Percentiles rank a stretch among this genome's conserved stretches.
phyloP scores from a whole-genome alignment of 1,140 invertebrate genomes.

The Heterodera schachtii region DNA sequence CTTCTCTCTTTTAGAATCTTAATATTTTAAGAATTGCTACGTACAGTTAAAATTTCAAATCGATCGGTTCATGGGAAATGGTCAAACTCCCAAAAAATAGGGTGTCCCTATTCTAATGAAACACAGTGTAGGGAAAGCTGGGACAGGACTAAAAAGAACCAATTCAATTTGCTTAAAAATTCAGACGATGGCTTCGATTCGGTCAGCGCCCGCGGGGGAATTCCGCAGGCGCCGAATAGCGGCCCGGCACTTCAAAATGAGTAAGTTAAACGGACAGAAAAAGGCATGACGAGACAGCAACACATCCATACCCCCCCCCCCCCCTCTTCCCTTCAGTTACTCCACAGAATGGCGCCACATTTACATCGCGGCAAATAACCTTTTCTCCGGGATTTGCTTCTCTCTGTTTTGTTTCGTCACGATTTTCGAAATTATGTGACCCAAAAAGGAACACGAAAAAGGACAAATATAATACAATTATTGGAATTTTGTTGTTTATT shows the following conservation, averaged over 20 bases:
- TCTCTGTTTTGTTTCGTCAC: slow-evolving; percentile 60
- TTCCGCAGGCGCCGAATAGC: slow-evolving; percentile 6
- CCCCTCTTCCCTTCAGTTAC: slow-evolving; percentile 45
- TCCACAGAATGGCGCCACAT: slow-evolving; percentile 62
- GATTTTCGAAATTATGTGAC: slow-evolving; percentile 60
- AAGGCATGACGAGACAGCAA: not conserved
- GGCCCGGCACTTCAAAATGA: slow-evolving; percentile 11
- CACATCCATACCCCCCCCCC: not conserved
- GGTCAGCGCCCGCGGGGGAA: slow-evolving; percentile 1
- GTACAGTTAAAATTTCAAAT: too few species aligned
- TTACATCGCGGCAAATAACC: slow-evolving; percentile 60
- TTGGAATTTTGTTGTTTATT: not conserved
- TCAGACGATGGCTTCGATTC: slow-evolving; percentile 25
- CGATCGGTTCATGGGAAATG: too few species aligned
- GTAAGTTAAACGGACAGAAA: not conserved
- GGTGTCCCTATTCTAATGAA: too few species aligned
- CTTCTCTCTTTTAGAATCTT: too few species aligned
- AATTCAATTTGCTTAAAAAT: too few species aligned
- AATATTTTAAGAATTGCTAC: too few species aligned
- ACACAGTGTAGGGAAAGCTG: too few species aligned
- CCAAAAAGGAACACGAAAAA: not conserved
- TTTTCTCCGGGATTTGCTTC: slow-evolving; percentile 59
- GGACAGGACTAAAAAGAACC: too few species aligned
- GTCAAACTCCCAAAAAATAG: too few species aligned
- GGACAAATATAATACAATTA: not conserved